These are phyloP conservation scores for Morbakka virulenta DNA, from an alignment of 30 jellyfish, hydroid and myxozoan species.

Conservation along the genomic window DNA sequence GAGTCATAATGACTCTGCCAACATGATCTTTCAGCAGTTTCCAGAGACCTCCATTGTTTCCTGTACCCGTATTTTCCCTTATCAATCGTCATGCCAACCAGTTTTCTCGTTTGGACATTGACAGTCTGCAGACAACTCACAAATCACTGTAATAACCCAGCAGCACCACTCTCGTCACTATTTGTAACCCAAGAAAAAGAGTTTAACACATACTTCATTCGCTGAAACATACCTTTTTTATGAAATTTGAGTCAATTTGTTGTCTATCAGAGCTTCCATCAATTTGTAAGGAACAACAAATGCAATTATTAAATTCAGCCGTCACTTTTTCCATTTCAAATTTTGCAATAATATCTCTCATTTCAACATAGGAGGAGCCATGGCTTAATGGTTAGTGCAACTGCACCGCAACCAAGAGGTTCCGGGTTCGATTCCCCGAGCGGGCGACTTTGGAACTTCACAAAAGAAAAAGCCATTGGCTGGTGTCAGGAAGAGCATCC, in stretches of 20 bases:
- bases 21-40: not conserved
- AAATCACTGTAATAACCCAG: conserved; percentile 17
- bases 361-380: no score
- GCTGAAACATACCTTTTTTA: conserved; percentile 25
- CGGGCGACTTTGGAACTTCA: no score
- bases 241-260: conserved; percentile 30
- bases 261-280: conserved; percentile 46
- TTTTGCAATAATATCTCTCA: conserved; percentile 4
- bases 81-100: conserved; percentile 35
- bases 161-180: conserved; percentile 50
- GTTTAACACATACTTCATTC: conserved; percentile 37
- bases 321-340: conserved; percentile 12
- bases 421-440: no score
- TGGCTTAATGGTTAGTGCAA: no score
- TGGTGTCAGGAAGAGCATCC: no score
- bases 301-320: not conserved
- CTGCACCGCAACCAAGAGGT: no score
- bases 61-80: conserved; percentile 32
- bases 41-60: conserved; percentile 44
- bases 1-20: no score
- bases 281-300: conserved; percentile 28
- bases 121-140: conserved; percentile 15
- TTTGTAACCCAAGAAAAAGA: conserved; percentile 47
- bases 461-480: no score
- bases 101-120: conserved; percentile 13